phyloP scores from a whole-genome alignment of 2,888 invertebrate species.

The Drosophila birchii region DNA sequence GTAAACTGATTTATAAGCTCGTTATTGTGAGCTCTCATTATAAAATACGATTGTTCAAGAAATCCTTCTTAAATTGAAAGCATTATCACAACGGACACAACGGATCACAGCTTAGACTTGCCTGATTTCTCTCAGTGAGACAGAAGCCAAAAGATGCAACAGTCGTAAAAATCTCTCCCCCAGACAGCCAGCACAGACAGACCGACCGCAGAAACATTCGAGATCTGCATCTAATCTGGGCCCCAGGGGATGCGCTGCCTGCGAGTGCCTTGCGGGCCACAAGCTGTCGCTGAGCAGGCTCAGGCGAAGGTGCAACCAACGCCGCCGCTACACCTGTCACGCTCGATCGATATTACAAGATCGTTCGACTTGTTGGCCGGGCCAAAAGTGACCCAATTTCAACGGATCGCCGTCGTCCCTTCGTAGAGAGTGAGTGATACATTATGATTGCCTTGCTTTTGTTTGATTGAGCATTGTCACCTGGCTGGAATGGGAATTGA shows the following conservation, averaged over 20 bases:
- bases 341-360: conserved; percentile 73
- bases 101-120: accelerated
- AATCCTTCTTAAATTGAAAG: no score
- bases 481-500: conserved; percentile 58
- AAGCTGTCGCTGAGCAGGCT: conserved; percentile 65
- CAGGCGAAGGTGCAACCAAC: conserved; percentile 43
- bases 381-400: conserved; percentile 52
- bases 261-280: conserved; percentile 53
- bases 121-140: conserved; percentile 13
- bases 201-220: conserved; percentile 60
- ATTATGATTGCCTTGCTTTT: conserved; percentile 69
- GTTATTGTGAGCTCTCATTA: background rate
- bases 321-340: conserved; percentile 71
- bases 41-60: background rate
- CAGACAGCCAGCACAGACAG: conserved; percentile 36
- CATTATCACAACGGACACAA: no score
- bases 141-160: conserved; percentile 53
- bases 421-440: conserved; percentile 64
- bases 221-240: conserved; percentile 70
- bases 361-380: conserved; percentile 27
- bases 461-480: conserved; percentile 64
- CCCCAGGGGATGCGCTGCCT: conserved; percentile 59
- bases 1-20: background rate
- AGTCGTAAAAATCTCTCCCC: conserved; percentile 70
- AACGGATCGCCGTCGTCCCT: conserved; percentile 9